phyloP scores from a whole-genome alignment of 2,113 vertebrate genomes.

The Furnarius figulus region DNA sequence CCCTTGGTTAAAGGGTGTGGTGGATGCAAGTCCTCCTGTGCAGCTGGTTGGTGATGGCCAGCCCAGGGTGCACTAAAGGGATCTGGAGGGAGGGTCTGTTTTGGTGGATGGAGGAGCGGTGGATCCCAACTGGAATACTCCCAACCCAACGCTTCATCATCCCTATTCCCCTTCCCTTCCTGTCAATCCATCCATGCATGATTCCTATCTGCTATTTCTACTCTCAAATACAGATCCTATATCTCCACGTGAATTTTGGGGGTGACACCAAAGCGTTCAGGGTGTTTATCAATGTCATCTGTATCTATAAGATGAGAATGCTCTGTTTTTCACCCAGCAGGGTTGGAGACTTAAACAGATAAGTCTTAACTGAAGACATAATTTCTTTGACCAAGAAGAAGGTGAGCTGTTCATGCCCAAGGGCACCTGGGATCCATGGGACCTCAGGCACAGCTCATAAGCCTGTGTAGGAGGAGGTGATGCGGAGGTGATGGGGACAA shows the following conservation, averaged over 20 bases:
- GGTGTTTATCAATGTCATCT: neutral
- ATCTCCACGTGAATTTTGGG: neutral
- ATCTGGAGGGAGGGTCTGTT: neutral
- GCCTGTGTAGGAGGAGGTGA: neutral
- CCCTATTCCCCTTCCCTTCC: neutral
- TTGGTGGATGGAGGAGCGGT: neutral
- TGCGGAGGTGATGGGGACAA: neutral
- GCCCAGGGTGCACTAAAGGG: neutral
- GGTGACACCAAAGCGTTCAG: neutral
- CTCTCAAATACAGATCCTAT: neutral
- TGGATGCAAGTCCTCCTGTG: neutral
- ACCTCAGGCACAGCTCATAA: neutral
- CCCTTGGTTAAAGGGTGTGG: neutral
- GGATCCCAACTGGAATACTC: neutral
- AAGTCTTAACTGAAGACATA: neutral
- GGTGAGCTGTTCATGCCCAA: neutral
- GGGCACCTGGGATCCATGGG: neutral
- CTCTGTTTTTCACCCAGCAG: neutral
- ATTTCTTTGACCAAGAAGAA: neutral
- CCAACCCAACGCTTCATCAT: neutral
- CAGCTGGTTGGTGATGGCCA: neutral
- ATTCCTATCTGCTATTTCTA: neutral
- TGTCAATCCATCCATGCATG: accelerated
- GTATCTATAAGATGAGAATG: accelerated
- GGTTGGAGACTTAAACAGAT: neutral